Conservation (phyloP, 2,888 invertebrate species). For the Nemotelus nigrinus region DNA sequence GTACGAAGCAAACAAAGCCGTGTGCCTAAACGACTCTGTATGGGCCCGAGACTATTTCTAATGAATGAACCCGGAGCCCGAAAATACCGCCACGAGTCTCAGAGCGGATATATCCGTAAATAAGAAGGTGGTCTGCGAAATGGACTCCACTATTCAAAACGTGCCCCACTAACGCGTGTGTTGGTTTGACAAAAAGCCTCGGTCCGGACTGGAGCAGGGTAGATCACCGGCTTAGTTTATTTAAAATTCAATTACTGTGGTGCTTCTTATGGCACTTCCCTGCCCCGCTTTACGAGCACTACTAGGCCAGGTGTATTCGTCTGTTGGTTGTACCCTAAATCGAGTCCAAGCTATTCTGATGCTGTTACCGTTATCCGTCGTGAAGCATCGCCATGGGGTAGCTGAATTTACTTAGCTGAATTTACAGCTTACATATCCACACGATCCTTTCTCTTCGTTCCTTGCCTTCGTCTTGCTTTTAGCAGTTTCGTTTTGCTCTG, state of each 20-base stretch:
- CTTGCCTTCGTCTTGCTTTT: not conserved
- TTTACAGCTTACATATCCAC: not conserved
- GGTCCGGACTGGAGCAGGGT: not conserved
- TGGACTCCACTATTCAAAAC: conserved; percentile 11
- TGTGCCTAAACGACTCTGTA: not conserved
- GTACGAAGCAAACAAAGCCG: not conserved
- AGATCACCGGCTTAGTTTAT: conserved; percentile 24
- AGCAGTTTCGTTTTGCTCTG: no score
- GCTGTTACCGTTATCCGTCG: no score
- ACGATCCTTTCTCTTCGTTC: conserved; percentile 10
- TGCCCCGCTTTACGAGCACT: not conserved
- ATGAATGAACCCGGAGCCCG: conserved; percentile 8
- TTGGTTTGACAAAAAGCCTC: not conserved
- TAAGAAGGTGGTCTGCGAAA: conserved; percentile 2
- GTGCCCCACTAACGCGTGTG: conserved; percentile 2
- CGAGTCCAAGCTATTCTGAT: no score
- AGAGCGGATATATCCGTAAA: conserved; percentile 15
- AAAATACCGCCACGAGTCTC: conserved; percentile 5
- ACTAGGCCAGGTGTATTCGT: not conserved
- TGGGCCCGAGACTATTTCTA: not conserved
- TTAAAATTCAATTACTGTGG: conserved; percentile 41
- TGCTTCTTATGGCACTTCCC: conserved; percentile 28
- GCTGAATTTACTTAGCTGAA: conserved; percentile 34
- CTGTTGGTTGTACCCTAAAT: no score
- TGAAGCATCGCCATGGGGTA: conserved; percentile 13